Conservation (phyloP, 1,140 invertebrate species). For the Drosophila mayri region DNA sequence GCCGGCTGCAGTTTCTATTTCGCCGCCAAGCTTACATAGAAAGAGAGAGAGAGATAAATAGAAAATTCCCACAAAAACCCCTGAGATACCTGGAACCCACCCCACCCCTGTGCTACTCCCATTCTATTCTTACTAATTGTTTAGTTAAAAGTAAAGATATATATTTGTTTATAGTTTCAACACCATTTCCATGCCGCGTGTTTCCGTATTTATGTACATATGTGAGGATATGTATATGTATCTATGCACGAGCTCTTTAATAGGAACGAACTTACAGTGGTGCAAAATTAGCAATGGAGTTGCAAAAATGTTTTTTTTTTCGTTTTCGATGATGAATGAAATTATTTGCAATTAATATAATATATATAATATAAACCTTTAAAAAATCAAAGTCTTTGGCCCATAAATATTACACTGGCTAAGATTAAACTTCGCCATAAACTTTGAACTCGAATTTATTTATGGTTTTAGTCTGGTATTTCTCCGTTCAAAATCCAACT, state of each 20-base stretch:
- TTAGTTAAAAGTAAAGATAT: conserved; percentile 52
- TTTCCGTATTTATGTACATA: conserved; percentile 27
- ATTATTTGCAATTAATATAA: not conserved
- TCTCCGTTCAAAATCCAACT: conserved; percentile 4
- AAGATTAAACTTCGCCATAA: too few relatives aligned
- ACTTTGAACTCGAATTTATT: not conserved
- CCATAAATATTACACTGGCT: too few relatives aligned
- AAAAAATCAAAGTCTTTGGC: too few relatives aligned
- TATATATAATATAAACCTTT: too few relatives aligned
- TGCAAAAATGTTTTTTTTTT: not conserved
- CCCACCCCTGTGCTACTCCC: conserved; percentile 1
- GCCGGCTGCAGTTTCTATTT: conserved; percentile 36
- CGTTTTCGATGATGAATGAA: not conserved
- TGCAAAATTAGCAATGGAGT: not conserved
- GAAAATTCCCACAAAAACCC: conserved; percentile 59
- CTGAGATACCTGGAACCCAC: conserved; percentile 3
- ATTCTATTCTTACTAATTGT: conserved; percentile 51
- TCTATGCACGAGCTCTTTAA: conserved; percentile 22
- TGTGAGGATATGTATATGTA: not conserved
- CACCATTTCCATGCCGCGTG: conserved; percentile 35
- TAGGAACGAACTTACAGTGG: conserved; percentile 34
- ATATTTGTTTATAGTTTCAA: conserved; percentile 68
- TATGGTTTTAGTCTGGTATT: not conserved
- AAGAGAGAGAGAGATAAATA: conserved; percentile 3
- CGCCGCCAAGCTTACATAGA: conserved; percentile 4